phyloP scores from a whole-genome alignment of 1,140 invertebrate species.

The Aleiodes sp. region DNA sequence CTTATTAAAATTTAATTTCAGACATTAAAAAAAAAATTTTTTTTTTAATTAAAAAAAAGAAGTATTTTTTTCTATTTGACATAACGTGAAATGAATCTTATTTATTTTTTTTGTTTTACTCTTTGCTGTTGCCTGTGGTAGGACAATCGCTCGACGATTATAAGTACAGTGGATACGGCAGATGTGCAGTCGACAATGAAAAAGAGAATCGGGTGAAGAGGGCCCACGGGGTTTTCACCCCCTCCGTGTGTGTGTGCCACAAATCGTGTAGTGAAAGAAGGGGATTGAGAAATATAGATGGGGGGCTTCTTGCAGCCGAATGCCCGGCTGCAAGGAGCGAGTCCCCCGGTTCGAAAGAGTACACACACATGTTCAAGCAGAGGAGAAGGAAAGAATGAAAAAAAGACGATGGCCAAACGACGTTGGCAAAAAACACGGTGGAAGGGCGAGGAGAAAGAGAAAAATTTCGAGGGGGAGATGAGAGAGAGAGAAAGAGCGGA shows the following conservation, averaged over 20 bases:
- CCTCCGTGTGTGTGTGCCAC: no score
- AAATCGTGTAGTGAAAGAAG: neutral
- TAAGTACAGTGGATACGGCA: conserved; percentile 53
- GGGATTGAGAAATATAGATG: neutral
- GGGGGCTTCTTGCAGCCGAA: neutral
- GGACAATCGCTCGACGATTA: conserved; percentile 58
- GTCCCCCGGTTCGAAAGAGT: neutral
- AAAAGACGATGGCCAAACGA: conserved; percentile 25
- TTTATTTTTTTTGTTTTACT: conserved; percentile 18
- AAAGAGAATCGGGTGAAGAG: conserved; percentile 9
- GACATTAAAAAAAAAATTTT: conserved; percentile 49
- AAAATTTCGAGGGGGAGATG: conserved; percentile 28
- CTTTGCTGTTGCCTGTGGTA: neutral
- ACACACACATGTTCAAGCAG: conserved; percentile 1
- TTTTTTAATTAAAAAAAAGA: conserved; percentile 42
- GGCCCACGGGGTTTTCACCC: conserved; percentile 27
- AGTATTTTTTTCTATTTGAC: neutral
- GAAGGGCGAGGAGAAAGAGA: conserved; percentile 42
- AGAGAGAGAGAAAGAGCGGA: conserved; percentile 38
- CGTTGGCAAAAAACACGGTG: conserved; percentile 6
- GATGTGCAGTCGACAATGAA: conserved; percentile 65
- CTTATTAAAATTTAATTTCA: no score
- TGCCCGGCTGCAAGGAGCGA: neutral
- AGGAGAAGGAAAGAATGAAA: conserved; percentile 35
- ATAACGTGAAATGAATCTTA: no score